These are phyloP conservation scores for Drosophila leontia DNA, from an alignment of 1,140 invertebrate species.

Conservation along the genomic window DNA sequence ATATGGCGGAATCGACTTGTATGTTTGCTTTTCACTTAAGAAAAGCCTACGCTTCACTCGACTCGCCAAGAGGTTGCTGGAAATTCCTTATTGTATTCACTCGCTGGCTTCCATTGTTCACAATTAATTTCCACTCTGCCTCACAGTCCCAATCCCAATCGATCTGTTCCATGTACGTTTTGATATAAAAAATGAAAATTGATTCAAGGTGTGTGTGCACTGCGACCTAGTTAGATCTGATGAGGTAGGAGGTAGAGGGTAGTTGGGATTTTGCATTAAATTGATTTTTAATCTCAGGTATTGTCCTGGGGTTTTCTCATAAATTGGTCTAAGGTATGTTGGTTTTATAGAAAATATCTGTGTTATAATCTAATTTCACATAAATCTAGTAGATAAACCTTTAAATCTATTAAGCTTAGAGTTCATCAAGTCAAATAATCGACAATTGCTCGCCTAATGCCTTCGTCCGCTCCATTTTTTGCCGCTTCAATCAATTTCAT, in stretches of 20 bases:
- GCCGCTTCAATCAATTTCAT: constrained; percentile 43
- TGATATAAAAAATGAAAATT: constrained; percentile 14
- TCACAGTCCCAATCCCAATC: constrained; percentile 4
- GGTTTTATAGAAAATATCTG: not conserved
- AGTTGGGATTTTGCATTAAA: not conserved
- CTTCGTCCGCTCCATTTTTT: constrained; percentile 18
- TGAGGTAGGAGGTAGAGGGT: not conserved
- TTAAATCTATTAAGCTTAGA: not conserved
- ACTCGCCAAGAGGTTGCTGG: constrained; percentile 12
- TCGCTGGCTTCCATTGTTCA: constrained; percentile 17
- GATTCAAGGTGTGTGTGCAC: constrained; percentile 23
- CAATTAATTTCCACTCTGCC: constrained; percentile 31
- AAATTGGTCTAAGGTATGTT: not conserved
- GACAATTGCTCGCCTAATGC: constrained; percentile 1
- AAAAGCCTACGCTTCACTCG: constrained; percentile 32
- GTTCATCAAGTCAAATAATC: not conserved
- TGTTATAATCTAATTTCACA: too few relatives aligned
- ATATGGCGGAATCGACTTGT: constrained; percentile 21
- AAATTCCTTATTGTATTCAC: constrained; percentile 15
- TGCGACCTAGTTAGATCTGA: constrained; percentile 1
- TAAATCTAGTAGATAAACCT: not conserved
- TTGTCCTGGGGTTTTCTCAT: not conserved
- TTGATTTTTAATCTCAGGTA: not conserved
- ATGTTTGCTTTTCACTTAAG: constrained; percentile 37
- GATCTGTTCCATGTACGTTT: constrained; percentile 11